Percentiles rank a stretch among this genome's conserved stretches.
These are phyloP conservation scores for Andrena minutula DNA, from an alignment of 2,888 invertebrate species.

Conservation along the genomic window DNA sequence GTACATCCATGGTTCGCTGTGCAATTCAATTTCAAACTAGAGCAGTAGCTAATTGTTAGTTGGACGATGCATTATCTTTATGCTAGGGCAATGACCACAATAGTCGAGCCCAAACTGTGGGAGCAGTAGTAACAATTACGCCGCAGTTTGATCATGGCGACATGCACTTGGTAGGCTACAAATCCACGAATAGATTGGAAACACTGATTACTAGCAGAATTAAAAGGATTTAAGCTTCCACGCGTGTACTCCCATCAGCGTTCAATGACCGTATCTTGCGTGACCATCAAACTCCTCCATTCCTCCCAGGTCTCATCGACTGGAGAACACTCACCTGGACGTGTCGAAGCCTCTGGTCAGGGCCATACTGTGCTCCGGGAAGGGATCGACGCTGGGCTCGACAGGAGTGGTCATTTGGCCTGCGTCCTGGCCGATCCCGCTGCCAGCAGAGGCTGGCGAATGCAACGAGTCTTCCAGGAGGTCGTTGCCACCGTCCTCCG, in stretches of 20 bases:
- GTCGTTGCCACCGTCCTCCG: slow-evolving; percentile 88
- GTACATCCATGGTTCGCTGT: background rate
- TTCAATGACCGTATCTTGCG: background rate
- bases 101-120: too few species aligned
- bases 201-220: too few species aligned
- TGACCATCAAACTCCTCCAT: slow-evolving; percentile 5
- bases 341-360: slow-evolving; percentile 78
- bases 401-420: slow-evolving; percentile 88
- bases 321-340: slow-evolving; percentile 69
- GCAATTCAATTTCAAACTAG: background rate
- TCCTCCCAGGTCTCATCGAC: background rate
- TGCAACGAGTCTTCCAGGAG: slow-evolving; percentile 89
- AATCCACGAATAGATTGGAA: too few species aligned
- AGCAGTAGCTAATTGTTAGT: too few species aligned
- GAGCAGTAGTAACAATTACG: too few species aligned
- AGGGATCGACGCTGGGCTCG: slow-evolving; percentile 89
- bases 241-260: background rate
- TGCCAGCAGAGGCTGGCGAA: slow-evolving; percentile 87
- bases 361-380: slow-evolving; percentile 90
- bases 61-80: too few species aligned
- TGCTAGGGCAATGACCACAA: too few species aligned
- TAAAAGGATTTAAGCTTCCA: too few species aligned
- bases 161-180: too few species aligned
- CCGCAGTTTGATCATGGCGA: too few species aligned
- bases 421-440: slow-evolving; percentile 80